A percentile compares a stretch with the other conserved stretches of the same genome.
Conservation (phyloP, 2,113 vertebrate genomes). For the Prionailurus viverrinus region DNA sequence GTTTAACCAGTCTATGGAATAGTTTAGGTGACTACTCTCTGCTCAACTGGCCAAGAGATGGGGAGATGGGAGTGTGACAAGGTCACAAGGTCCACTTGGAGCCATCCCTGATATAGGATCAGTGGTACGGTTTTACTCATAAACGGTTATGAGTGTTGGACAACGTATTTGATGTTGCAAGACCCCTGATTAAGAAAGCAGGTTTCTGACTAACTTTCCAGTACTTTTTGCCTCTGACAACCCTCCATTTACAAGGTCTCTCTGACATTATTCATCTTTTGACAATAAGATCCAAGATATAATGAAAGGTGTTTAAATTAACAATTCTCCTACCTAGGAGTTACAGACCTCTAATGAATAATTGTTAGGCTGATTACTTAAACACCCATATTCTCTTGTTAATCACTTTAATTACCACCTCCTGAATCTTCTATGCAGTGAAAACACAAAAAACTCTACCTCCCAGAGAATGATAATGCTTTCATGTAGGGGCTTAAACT, state of each 20-base stretch:
- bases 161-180: neutral
- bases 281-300: conserved; percentile 62
- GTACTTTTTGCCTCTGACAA: neutral
- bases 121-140: accelerated
- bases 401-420: conserved; percentile 83
- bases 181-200: neutral
- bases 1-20: neutral
- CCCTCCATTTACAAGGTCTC: neutral
- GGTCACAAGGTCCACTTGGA: neutral
- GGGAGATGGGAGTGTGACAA: accelerated
- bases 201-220: neutral
- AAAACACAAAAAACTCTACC: conserved; percentile 7
- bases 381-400: conserved; percentile 58
- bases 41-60: neutral
- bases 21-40: neutral
- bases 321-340: conserved; percentile 67
- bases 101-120: neutral
- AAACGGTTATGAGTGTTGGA: neutral
- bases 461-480: conserved; percentile 12
- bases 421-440: conserved; percentile 64
- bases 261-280: conserved; percentile 31
- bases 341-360: conserved; percentile 81
- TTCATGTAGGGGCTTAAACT: neutral
- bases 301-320: conserved; percentile 68
- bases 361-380: conserved; percentile 73